Evolutionary conservation across 2,888 invertebrate genomes (phyloP).

Genomic region (Tenthredo distinguenda): DNA sequence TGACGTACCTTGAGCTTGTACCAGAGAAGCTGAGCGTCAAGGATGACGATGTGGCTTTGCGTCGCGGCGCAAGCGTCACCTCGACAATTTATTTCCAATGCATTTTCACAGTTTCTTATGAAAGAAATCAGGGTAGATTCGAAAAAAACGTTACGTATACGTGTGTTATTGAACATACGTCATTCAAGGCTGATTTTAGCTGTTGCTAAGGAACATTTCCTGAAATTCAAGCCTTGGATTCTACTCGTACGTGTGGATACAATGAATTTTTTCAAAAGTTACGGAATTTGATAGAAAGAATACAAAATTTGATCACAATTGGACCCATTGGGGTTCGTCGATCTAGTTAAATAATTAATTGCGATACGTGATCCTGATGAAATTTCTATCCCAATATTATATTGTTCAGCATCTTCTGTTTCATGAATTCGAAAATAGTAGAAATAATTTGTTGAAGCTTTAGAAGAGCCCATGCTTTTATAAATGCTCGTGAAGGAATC

Average conservation of each 20-base stretch:
- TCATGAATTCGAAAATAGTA: not conserved
- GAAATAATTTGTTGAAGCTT: no score
- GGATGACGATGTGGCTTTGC: not conserved
- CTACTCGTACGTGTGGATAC: not conserved
- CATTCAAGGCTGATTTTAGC: not conserved
- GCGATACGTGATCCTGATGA: not conserved
- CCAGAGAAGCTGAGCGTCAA: constrained; percentile 32
- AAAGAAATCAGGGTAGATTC: not conserved
- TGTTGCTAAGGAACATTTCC: not conserved
- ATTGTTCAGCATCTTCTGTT: not conserved
- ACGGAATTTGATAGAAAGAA: not conserved
- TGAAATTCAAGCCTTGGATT: not conserved
- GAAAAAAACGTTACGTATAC: not conserved
- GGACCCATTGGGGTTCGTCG: not conserved
- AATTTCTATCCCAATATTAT: not conserved
- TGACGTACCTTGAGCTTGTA: constrained; percentile 8
- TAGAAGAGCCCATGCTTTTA: no score
- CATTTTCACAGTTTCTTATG: not conserved
- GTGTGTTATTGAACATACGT: no score
- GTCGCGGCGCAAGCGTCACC: constrained; percentile 22
- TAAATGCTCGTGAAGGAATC: not conserved
- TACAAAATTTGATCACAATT: not conserved
- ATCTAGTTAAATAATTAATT: not conserved
- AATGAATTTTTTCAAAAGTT: not conserved
- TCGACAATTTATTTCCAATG: not conserved